These are phyloP conservation scores for Brachyalestes nurse DNA, from an alignment of 2,797 vertebrate species.

Conservation along the genomic window DNA sequence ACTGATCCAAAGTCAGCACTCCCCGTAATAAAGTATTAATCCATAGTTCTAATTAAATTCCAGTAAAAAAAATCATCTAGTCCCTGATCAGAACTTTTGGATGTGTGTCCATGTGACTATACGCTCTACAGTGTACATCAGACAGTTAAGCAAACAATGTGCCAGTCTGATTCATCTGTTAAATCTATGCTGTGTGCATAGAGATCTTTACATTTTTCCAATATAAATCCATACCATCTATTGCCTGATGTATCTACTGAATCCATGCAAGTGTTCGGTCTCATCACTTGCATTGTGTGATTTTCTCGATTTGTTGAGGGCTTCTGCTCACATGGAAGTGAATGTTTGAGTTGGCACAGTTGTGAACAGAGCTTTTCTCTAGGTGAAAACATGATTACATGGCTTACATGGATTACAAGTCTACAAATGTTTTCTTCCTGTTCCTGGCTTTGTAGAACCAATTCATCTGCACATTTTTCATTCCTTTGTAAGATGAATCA, in stretches of 20 bases:
- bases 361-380: background rate
- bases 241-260: background rate
- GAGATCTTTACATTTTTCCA: slow-evolving; percentile 7
- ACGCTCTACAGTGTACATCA: too few relatives aligned
- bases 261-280: background rate
- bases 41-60: too few relatives aligned
- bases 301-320: background rate
- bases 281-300: background rate
- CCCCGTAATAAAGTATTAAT: too few relatives aligned
- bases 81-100: too few relatives aligned
- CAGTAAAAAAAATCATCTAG: too few relatives aligned
- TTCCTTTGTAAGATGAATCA: too few relatives aligned
- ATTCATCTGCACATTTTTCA: too few relatives aligned
- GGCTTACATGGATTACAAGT: too few relatives aligned
- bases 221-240: background rate
- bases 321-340: background rate
- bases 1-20: background rate
- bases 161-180: background rate
- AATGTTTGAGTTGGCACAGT: background rate
- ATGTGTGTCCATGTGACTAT: background rate
- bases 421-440: too few relatives aligned
- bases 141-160: background rate
- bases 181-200: background rate
- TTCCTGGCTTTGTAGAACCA: too few relatives aligned
- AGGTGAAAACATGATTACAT: too few relatives aligned